phyloP scores from a whole-genome alignment of 1,140 invertebrate genomes.

The Megathymus violae region DNA sequence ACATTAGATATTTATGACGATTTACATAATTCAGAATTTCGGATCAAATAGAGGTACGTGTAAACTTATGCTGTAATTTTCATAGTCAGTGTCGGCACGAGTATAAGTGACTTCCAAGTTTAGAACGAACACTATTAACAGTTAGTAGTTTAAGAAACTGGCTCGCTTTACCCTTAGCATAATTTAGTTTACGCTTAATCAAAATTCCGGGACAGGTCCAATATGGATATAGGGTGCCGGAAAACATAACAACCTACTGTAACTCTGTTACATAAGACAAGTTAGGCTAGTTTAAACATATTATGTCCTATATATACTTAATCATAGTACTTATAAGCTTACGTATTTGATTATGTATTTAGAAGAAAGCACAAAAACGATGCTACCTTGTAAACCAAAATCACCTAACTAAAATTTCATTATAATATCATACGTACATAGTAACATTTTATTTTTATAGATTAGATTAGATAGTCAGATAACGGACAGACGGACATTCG shows the following conservation, averaged over 20 bases:
- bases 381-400: no score
- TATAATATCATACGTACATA: no score
- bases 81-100: conserved; percentile 51
- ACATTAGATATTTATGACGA: neutral
- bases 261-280: conserved; percentile 1
- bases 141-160: conserved; percentile 70
- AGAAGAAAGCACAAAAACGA: no score
- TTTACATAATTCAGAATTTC: conserved; percentile 18
- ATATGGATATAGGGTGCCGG: conserved; percentile 45
- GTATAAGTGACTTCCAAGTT: conserved; percentile 67
- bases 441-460: no score
- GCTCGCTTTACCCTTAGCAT: conserved; percentile 59
- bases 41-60: conserved; percentile 45
- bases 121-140: conserved; percentile 67
- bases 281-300: neutral
- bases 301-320: neutral
- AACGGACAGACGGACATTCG: no score
- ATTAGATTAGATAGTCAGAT: no score
- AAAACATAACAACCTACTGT: neutral
- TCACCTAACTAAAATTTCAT: no score
- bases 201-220: conserved; percentile 65
- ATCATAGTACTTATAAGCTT: neutral
- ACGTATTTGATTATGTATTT: conserved; percentile 12
- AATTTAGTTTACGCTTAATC: conserved; percentile 72
- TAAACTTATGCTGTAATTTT: conserved; percentile 57